Base-by-base conservation (phyloP, 1,140 invertebrate species). In the Heliconius nattereri region DNA sequence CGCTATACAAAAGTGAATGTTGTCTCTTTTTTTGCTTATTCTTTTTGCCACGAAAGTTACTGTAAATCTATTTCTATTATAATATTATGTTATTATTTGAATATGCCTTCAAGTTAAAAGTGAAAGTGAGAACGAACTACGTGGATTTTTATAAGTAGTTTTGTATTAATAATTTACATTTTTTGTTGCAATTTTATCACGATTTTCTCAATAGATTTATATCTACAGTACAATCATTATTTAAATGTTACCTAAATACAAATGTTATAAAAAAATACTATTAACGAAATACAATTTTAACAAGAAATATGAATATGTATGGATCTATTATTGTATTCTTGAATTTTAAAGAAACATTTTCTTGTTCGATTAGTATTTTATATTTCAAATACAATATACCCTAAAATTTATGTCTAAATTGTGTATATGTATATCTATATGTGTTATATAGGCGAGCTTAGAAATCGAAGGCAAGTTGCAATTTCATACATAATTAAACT, bases 401-500 rank as follows among this genome's bases (percentile, higher is more conserved):
- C 40, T 45, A 0, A 45, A 45, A 45, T 45, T 1, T 45, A 45
- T 45, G 3, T 45, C 7, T 32, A 32, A 32, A 32, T 13, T 40
- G 13, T 45, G 3, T 45, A 0, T 45, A 5, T 45, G 13, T 45
- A 16, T 45, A 45, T 52, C 19, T 20, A 19, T 20, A 52, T 19
- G 3, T 52, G 19, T 52, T 20, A 20, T 20, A 9, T 45, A 52
- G 19, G 11, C 13, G 13, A 16, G 11, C 60, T 29, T 66, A 9
- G 23, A 66, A 26, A 60, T 16, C 23, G 23, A 66, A n/a, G 11
- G 8, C 23, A 29, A 26, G 9, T 66, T 29, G 23, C 26, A 66
- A 66, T 66, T 66, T 66, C 60, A 66, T 66, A 66, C 26, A 66
- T 11, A 66, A 66, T 66, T 66, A 29, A 66, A 66, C 60, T 66